A percentile compares a stretch with the other conserved stretches of the same genome.
Evolutionary conservation across 1,140 invertebrate species (phyloP).

Genomic region (Eurosta solidaginis): DNA sequence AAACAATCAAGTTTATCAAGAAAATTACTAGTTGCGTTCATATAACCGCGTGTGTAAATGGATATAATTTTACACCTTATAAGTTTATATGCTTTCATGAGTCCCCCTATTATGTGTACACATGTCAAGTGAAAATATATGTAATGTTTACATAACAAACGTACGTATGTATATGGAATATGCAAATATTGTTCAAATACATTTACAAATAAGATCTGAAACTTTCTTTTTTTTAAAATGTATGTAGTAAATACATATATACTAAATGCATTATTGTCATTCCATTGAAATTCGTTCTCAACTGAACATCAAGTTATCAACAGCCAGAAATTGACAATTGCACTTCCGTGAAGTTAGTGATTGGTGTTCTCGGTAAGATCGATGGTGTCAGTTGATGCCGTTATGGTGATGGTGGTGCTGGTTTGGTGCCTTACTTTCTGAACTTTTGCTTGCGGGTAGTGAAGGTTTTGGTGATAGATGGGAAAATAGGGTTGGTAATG

Average conservation of each 20-base stretch:
- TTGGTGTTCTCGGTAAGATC: not conserved
- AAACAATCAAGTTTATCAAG: too few relatives aligned
- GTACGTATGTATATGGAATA: not conserved
- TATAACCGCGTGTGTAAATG: too few relatives aligned
- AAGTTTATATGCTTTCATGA: too few relatives aligned
- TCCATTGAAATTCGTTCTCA: not conserved
- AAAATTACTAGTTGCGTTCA: too few relatives aligned
- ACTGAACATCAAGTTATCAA: not conserved
- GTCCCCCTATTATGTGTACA: too few relatives aligned
- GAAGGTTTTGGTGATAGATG: not conserved
- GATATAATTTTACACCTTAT: too few relatives aligned
- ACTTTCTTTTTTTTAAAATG: not conserved
- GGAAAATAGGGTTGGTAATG: not conserved
- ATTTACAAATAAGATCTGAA: not conserved
- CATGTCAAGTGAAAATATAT: too few relatives aligned
- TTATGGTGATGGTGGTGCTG: constrained; percentile 8
- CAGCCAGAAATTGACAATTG: not conserved
- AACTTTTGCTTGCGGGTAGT: not conserved
- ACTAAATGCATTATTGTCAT: not conserved
- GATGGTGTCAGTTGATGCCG: constrained; percentile 17
- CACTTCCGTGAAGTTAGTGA: not conserved
- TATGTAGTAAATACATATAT: not conserved
- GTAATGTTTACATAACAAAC: not conserved
- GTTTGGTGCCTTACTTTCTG: constrained; percentile 2
- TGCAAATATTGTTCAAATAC: not conserved